phyloP scores from a whole-genome alignment of 2,113 vertebrate species.

The Myocastor coypus region DNA sequence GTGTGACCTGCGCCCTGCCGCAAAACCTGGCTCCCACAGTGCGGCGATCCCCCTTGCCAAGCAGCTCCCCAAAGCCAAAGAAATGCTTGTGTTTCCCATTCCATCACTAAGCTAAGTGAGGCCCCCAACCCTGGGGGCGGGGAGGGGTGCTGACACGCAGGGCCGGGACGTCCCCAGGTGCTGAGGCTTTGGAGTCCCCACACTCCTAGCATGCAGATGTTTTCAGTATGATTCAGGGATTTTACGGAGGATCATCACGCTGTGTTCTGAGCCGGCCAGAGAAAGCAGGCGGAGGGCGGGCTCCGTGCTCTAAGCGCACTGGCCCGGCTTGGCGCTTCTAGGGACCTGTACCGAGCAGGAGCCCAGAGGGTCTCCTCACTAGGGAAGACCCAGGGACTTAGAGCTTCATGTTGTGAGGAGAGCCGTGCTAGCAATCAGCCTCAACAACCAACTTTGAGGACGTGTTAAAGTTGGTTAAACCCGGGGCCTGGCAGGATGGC shows the following conservation, averaged over 20 bases:
- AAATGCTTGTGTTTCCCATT: too few relatives aligned
- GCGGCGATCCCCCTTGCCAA: too few relatives aligned
- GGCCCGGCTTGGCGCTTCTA: background rate
- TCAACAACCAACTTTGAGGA: background rate
- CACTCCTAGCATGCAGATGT: background rate
- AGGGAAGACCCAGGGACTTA: background rate
- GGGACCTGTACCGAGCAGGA: background rate
- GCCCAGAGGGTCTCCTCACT: background rate
- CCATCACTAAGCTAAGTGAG: too few relatives aligned
- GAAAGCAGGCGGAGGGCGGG: background rate
- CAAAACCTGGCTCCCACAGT: too few relatives aligned
- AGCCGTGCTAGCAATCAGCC: background rate
- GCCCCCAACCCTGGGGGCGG: too few relatives aligned
- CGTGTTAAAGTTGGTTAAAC: background rate
- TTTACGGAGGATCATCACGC: background rate
- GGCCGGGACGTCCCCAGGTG: background rate
- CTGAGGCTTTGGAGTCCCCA: too few relatives aligned
- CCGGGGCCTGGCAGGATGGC: too few relatives aligned
- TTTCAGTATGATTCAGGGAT: background rate
- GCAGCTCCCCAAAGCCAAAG: too few relatives aligned
- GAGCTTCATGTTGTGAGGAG: background rate
- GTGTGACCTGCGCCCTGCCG: accelerated
- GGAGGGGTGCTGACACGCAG: too few relatives aligned
- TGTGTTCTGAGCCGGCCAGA: background rate
- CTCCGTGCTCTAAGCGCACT: background rate